phyloP scores from a whole-genome alignment of 2,113 vertebrate species.

The Pollachius pollachius region DNA sequence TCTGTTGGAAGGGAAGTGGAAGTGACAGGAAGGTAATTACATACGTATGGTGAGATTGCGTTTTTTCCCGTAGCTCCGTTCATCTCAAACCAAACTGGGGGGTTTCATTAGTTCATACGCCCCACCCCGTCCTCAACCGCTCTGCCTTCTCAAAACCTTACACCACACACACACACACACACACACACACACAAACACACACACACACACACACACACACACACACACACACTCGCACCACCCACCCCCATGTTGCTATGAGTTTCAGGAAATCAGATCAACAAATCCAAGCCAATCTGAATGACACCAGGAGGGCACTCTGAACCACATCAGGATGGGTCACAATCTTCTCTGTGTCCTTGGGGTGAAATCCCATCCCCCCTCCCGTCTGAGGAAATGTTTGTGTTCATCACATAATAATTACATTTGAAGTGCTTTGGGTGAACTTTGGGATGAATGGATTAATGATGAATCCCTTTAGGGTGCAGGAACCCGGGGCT shows the following conservation, averaged over 20 bases:
- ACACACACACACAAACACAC: too few species aligned
- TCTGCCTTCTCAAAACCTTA: too few species aligned
- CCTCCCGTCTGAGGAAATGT: conserved; percentile 47
- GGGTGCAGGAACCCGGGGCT: conserved; percentile 38
- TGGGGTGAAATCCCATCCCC: conserved; percentile 19
- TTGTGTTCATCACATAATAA: conserved; percentile 66
- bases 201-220: too few species aligned
- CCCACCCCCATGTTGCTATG: too few species aligned
- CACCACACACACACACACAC: too few species aligned
- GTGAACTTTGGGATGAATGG: conserved; percentile 54
- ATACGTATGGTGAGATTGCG: conserved; percentile 40
- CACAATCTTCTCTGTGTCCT: too few species aligned
- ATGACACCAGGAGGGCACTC: too few species aligned
- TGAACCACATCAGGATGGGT: too few species aligned
- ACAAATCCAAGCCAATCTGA: too few species aligned
- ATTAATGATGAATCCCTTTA: conserved; percentile 66
- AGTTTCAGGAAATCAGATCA: too few species aligned
- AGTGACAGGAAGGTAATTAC: conserved; percentile 63
- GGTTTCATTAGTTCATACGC: conserved; percentile 51
- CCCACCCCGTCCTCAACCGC: too few species aligned
- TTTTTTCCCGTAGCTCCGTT: conserved; percentile 50
- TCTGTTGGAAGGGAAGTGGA: conserved; percentile 52
- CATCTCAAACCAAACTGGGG: conserved; percentile 62
- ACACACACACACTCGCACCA: too few species aligned
- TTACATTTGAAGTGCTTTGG: conserved; percentile 72